phyloP scores from a whole-genome alignment of 2,888 invertebrate species.

The Megastigmus dorsalis region DNA sequence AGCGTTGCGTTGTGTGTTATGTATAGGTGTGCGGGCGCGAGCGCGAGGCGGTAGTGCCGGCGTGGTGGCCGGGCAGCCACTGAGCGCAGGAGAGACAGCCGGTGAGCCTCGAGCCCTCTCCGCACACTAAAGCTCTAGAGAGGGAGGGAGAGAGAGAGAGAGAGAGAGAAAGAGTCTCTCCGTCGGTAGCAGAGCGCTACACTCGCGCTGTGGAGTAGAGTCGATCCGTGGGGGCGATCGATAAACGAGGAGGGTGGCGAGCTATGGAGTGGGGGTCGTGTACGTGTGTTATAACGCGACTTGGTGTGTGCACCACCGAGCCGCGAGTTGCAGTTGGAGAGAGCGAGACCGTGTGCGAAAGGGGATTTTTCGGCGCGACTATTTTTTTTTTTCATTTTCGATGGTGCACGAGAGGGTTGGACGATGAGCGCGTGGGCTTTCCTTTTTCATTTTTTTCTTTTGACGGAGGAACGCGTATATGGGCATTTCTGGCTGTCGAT shows the following conservation, averaged over 20 bases:
- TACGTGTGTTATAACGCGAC: background rate
- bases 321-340: too few species aligned
- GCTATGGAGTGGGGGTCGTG: background rate
- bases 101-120: slow-evolving; percentile 36
- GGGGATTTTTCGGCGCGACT: too few species aligned
- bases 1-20: too few species aligned
- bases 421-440: too few species aligned
- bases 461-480: too few species aligned
- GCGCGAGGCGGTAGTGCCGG: slow-evolving; percentile 64
- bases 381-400: too few species aligned
- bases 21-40: background rate
- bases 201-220: background rate
- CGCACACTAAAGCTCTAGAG: too few species aligned
- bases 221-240: slow-evolving; percentile 21
- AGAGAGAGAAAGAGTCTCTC: background rate
- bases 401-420: background rate
- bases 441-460: too few species aligned
- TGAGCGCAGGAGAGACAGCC: slow-evolving; percentile 61
- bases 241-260: slow-evolving; percentile 31
- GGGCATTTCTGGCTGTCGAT: too few species aligned
- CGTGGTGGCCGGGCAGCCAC: slow-evolving; percentile 73
- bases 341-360: background rate
- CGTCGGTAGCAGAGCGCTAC: background rate
- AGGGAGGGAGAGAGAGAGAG: background rate
- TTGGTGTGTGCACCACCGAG: too few species aligned